Evolutionary conservation across 2,797 vertebrate genomes (phyloP).

Genomic region (Sebastes trivittatus): DNA sequence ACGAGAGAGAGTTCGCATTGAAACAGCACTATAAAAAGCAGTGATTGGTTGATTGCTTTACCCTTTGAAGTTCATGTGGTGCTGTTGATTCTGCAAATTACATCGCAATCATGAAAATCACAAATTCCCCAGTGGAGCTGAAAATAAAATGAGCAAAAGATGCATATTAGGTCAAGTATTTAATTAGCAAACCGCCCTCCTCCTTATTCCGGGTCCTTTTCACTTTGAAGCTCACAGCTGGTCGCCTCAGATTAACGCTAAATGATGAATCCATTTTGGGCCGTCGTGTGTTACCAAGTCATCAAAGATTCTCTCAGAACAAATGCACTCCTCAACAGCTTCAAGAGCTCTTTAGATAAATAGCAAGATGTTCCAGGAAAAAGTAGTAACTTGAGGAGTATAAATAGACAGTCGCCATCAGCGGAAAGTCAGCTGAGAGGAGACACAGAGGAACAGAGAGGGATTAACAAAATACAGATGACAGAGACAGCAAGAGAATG

Average conservation of each 20-base stretch:
- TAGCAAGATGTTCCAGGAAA: constrained; percentile 65
- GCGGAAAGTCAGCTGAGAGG: constrained; percentile 69
- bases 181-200: constrained; percentile 68
- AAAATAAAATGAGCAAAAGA: constrained; percentile 54
- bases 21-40: constrained; percentile 5
- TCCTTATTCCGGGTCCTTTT: constrained; percentile 52
- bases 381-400: constrained; percentile 71
- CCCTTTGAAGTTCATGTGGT: constrained; percentile 34
- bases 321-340: constrained; percentile 87
- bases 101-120: constrained; percentile 48
- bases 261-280: constrained; percentile 74
- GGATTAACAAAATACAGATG: constrained; percentile 73
- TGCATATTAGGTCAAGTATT: constrained; percentile 74
- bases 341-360: constrained; percentile 76
- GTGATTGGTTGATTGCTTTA: constrained; percentile 24
- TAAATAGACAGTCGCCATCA: constrained; percentile 76
- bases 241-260: constrained; percentile 63
- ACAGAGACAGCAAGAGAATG: constrained; percentile 58
- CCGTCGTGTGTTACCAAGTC: constrained; percentile 52
- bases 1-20: background rate
- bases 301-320: constrained; percentile 81
- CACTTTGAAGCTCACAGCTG: constrained; percentile 72
- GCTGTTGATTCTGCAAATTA: constrained; percentile 49
- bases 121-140: constrained; percentile 35
- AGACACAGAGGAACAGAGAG: constrained; percentile 59